Base-by-base conservation (phyloP, 2,113 vertebrate species). In the Scatophagus argus region DNA sequence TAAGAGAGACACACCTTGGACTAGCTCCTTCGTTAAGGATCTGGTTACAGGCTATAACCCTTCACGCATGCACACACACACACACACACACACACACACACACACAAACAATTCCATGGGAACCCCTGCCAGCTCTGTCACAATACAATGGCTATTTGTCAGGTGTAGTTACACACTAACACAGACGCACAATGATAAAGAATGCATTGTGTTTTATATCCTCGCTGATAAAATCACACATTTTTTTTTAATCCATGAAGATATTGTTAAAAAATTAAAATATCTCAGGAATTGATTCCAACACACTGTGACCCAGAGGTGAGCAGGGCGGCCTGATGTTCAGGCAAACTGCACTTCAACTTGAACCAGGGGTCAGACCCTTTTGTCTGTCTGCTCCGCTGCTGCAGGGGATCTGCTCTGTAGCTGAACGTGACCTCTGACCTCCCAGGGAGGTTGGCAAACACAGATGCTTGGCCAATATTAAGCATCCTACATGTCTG, bases 1-100 rank as follows among this genome's bases (percentile, higher is more conserved):
- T 74, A 60, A 49, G 17, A 65, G 46, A 83, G 77, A 87, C 61
- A 87, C 79, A 59, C 85, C 72, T 85, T 74, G 31, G 13, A 76
- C 27, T 69, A 72, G 62, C 41, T 85, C 51, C 23, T 70, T 62
- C 7, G 16, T 46, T 34, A 31, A 39, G 73, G 83, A 74, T 90
- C 77, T 77, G 44, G 75, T 90, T 79, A 83, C 84, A 82, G 27
- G 46, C 29, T 29, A 39, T 46, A 70, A 47, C 63, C 1, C 61
- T 56, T 4, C 43, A 44, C 39, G 41, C 55, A 27, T 62, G 67
- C 12, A 1, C 60, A 71, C 58, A 74, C 77, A 82, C 66, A 66
- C 75, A 79, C 68, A 74, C 79, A 85, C 34, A 74, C 72, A 68
- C 55, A 71, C 58, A 75, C 49, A 61, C 60, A 74, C 51, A 74